These are phyloP conservation scores for Venusia cambrica DNA, from an alignment of 2,888 invertebrate species.

Conservation along the genomic window DNA sequence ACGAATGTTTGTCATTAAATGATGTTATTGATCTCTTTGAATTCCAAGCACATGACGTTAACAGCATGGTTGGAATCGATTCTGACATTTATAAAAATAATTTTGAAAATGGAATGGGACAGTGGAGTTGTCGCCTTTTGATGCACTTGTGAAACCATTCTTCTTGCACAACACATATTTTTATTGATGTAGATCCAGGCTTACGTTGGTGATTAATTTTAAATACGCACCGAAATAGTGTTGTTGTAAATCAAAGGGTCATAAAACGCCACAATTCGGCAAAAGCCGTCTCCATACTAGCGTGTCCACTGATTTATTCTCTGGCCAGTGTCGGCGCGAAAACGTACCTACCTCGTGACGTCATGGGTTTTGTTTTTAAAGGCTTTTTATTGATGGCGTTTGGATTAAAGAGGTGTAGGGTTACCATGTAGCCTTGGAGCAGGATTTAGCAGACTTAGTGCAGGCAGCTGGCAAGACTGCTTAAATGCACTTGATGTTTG, in stretches of 20 bases:
- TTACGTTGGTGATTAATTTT: slow-evolving; percentile 37
- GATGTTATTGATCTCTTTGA: slow-evolving; percentile 15
- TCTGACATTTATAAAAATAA: slow-evolving; percentile 5
- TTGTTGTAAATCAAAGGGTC: slow-evolving; percentile 56
- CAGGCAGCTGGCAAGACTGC: slow-evolving; percentile 9
- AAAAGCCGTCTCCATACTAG: slow-evolving; percentile 70
- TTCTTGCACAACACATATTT: slow-evolving; percentile 16
- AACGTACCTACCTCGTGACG: slow-evolving; percentile 77
- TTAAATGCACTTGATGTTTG: slow-evolving; percentile 9
- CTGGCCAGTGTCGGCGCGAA: slow-evolving; percentile 69
- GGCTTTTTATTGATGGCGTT: slow-evolving; percentile 74
- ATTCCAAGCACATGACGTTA: background rate
- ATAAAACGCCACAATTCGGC: slow-evolving; percentile 64
- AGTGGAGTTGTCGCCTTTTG: slow-evolving; percentile 1
- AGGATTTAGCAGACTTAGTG: slow-evolving; percentile 15
- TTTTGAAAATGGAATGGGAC: background rate
- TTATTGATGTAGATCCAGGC: slow-evolving; percentile 24
- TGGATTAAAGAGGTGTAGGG: slow-evolving; percentile 68
- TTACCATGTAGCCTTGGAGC: slow-evolving; percentile 33
- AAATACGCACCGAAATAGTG: slow-evolving; percentile 51
- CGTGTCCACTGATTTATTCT: slow-evolving; percentile 70
- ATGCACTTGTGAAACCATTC: slow-evolving; percentile 10
- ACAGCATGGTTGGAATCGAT: slow-evolving; percentile 5
- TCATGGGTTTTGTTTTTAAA: slow-evolving; percentile 65
- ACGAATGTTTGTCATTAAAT: slow-evolving; percentile 4